Conservation (phyloP, 2,797 vertebrate species). For the Tragelaphus eurycerus region DNA sequence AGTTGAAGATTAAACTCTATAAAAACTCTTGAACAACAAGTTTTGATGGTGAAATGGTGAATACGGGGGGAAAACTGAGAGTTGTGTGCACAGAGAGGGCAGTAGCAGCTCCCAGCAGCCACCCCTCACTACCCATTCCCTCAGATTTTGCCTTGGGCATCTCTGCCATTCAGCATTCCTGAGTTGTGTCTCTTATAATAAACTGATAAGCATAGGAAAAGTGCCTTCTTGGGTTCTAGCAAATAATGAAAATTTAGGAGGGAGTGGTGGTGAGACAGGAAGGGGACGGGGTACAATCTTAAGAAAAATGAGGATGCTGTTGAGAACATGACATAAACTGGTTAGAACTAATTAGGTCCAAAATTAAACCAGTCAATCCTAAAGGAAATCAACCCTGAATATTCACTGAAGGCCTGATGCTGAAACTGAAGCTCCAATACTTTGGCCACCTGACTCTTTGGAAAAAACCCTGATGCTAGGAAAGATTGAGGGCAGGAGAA, state of each 20-base stretch:
- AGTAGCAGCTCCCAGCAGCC: neutral
- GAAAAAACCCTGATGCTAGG: neutral
- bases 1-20: neutral
- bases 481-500: neutral
- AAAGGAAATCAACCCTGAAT: neutral
- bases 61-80: accelerated
- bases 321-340: neutral
- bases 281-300: neutral
- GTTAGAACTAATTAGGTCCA: neutral
- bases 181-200: neutral
- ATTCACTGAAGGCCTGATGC: neutral
- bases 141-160: neutral
- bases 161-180: neutral
- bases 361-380: neutral
- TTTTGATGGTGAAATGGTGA: neutral
- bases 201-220: neutral
- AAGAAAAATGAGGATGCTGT: neutral
- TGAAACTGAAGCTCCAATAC: neutral
- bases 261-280: neutral
- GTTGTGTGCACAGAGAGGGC: neutral
- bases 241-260: neutral
- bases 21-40: neutral
- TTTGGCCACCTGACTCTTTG: neutral
- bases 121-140: neutral
- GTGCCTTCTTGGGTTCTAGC: neutral